phyloP scores from a whole-genome alignment of 2,888 invertebrate species.

The Tipula unca region DNA sequence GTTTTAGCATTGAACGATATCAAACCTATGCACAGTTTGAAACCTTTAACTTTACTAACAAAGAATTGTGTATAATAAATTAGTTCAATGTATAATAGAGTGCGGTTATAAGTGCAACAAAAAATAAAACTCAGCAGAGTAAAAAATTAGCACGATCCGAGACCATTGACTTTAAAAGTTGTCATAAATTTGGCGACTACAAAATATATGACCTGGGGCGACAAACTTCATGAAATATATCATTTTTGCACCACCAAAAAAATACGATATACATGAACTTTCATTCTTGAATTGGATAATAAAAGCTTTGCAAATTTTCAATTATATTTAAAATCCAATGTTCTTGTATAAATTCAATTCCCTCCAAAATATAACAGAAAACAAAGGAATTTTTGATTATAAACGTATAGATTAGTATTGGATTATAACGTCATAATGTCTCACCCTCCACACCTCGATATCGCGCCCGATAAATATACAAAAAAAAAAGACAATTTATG shows the following conservation, averaged over 20 bases:
- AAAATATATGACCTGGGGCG: background rate
- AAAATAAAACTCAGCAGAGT: background rate
- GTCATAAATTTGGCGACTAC: background rate
- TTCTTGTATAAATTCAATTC: background rate
- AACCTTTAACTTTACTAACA: too few species aligned
- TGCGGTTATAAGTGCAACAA: too few species aligned
- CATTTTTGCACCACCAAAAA: background rate
- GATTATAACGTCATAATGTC: background rate
- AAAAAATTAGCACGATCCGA: background rate
- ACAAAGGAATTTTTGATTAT: background rate
- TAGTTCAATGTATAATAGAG: too few species aligned
- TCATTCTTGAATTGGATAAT: background rate
- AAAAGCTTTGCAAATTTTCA: background rate
- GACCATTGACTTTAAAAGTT: background rate
- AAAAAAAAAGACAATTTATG: background rate
- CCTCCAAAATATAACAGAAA: background rate
- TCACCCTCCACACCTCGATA: background rate
- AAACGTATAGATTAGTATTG: background rate
- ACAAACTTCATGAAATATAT: background rate
- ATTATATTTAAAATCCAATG: background rate
- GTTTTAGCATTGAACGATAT: too few species aligned
- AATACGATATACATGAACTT: background rate
- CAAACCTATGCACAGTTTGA: too few species aligned
- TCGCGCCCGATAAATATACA: background rate
- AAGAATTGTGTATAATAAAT: too few species aligned